Conservation (phyloP, 2,888 invertebrate species). For the Tachina fera region DNA sequence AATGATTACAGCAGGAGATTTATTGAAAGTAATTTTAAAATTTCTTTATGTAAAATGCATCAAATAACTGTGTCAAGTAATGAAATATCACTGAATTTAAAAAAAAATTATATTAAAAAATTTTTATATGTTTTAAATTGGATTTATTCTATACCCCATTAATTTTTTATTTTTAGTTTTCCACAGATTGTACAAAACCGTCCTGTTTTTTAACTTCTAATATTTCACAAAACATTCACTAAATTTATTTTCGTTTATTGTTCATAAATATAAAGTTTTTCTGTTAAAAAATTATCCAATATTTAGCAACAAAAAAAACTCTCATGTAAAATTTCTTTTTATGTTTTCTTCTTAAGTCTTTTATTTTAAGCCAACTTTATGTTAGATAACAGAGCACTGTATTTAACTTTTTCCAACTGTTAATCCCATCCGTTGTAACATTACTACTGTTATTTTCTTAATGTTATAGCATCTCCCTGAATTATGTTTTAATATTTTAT, state of each 20-base stretch:
- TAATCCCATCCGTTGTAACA: not conserved
- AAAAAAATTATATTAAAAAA: too few relatives aligned
- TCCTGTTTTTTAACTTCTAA: too few relatives aligned
- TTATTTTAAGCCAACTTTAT: not conserved
- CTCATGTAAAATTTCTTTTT: not conserved
- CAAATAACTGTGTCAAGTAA: constrained; percentile 36
- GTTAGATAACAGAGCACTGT: not conserved
- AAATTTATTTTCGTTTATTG: too few relatives aligned
- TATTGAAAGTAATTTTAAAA: constrained; percentile 27
- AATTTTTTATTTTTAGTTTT: not conserved
- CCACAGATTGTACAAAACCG: too few relatives aligned
- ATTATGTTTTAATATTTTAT: not conserved
- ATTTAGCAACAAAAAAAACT: not conserved
- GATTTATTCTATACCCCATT: not conserved
- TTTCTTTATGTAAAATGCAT: not conserved
- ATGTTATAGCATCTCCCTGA: constrained; percentile 10
- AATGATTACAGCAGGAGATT: constrained; percentile 38
- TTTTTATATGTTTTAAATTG: not conserved
- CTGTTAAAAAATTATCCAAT: too few relatives aligned
- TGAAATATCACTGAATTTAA: not conserved
- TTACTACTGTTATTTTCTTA: not conserved
- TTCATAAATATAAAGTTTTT: too few relatives aligned
- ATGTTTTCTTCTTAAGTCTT: not conserved
- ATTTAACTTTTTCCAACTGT: not conserved
- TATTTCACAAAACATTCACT: too few relatives aligned